A percentile compares a stretch with the other conserved stretches of the same genome.
Evolutionary conservation across 2,888 invertebrate genomes (phyloP).

Genomic region (Dilophus febrilis): DNA sequence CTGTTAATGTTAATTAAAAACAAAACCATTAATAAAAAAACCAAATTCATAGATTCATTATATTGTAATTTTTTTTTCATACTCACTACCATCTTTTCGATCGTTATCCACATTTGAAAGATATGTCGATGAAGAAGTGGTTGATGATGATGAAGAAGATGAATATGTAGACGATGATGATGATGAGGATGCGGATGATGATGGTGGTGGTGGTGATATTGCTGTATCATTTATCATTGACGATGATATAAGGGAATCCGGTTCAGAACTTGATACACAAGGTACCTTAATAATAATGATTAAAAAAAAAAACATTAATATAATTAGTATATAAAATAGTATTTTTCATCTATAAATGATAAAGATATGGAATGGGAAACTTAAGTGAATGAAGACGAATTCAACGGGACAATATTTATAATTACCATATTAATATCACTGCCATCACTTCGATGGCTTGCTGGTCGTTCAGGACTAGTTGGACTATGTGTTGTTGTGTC

Average conservation of each 20-base stretch:
- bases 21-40: no score
- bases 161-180: constrained; percentile 9
- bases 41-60: constrained; percentile 11
- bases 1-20: no score
- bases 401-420: no score
- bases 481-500: constrained; percentile 78
- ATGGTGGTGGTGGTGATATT: constrained; percentile 25
- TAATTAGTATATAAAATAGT: constrained; percentile 1
- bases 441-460: constrained; percentile 28
- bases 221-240: constrained; percentile 23
- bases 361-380: neutral
- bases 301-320: constrained; percentile 4
- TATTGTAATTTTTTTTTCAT: neutral
- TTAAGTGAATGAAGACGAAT: no score
- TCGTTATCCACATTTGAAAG: constrained; percentile 21
- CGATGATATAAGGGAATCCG: constrained; percentile 43
- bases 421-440: constrained; percentile 26
- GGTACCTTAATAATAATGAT: constrained; percentile 59
- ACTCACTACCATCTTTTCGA: constrained; percentile 20
- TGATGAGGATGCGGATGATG: neutral
- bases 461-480: constrained; percentile 36
- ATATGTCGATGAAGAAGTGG: neutral
- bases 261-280: constrained; percentile 74
- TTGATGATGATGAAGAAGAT: constrained; percentile 10
- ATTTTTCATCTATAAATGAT: no score